Conservation (phyloP, 2,888 invertebrate genomes). For the Diogma glabrata region DNA sequence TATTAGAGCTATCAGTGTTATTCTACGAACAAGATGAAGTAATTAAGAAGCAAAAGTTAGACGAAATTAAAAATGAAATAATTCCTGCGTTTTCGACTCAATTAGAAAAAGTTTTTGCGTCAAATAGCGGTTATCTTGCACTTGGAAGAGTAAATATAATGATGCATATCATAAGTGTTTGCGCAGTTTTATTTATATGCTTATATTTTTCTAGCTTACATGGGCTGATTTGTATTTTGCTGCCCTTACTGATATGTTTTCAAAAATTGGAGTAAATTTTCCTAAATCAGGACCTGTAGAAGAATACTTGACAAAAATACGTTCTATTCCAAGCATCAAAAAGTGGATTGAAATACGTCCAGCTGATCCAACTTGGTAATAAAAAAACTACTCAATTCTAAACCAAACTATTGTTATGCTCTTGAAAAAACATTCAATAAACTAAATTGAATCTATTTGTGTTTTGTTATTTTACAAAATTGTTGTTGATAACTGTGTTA, state of each 20-base stretch:
- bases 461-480: too few species aligned
- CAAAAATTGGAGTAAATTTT: too few species aligned
- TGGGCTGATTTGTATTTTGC: slow-evolving; percentile 35
- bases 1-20: neutral
- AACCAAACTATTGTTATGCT: too few species aligned
- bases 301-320: neutral
- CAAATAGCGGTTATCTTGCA: neutral
- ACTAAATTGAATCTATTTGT: too few species aligned
- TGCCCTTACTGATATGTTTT: neutral
- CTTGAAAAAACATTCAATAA: too few species aligned
- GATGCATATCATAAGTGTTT: too few species aligned
- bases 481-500: too few species aligned
- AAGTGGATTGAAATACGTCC: neutral
- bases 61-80: neutral
- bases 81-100: neutral
- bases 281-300: neutral
- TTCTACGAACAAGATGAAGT: neutral
- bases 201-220: too few species aligned
- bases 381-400: too few species aligned
- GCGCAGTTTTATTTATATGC: too few species aligned
- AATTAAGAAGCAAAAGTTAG: neutral
- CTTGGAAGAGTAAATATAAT: too few species aligned
- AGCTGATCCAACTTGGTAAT: too few species aligned
- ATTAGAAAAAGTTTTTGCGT: neutral
- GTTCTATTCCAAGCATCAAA: neutral